Evolutionary conservation across 2,888 invertebrate genomes (phyloP), one percentile per base, ranked within the genome.

Genomic region (Luffia ferchaultella): DNA sequence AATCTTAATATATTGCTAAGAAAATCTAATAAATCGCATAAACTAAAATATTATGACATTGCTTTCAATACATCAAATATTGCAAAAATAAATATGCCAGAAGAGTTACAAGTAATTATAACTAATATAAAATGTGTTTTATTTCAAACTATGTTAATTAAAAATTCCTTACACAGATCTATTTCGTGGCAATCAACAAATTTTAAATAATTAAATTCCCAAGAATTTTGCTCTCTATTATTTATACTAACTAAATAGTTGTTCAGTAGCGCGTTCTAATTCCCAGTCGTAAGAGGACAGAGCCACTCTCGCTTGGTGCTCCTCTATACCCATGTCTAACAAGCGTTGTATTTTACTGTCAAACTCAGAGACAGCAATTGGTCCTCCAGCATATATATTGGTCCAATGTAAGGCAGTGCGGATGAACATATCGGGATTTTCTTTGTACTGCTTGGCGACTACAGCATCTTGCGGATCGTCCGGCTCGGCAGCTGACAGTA

Each of bases 321-420:
- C 95, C 60, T 93, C 93, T 50, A 98, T 89, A 47, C 98, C 98
- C 96, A 99, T 97, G 67, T 96, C 96, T 65, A 90, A 88, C 60
- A 98, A 86, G 64, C 93, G 90, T 71, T 90, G 89, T 60, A 98
- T 93, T 86, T 96, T 95, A 58, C 90, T 87, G 74, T 95, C 91
- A 82, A 93, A 93, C 60, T 96, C 96, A 55, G 87, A 83, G 48
- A 76, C 63, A 52, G 55, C 51, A 16, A 63, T 60, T 50, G 76
- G 87, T 80, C 93, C 95, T 62, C 93, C 93, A 16, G 98, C 99
- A 79, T 97, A 98, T 16, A 90, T 89, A 69, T 93, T 92, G 52
- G 98, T 95, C 99, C 99, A 99, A 85, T 97, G 96, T 65, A 89
- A 88, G 20, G 99, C 99, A 18, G 99, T 99, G 64, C 90, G 82